Percentiles rank a stretch among this genome's conserved stretches.
Conservation (phyloP, 2,888 invertebrate species). For the Trissolcus brochymenae region DNA sequence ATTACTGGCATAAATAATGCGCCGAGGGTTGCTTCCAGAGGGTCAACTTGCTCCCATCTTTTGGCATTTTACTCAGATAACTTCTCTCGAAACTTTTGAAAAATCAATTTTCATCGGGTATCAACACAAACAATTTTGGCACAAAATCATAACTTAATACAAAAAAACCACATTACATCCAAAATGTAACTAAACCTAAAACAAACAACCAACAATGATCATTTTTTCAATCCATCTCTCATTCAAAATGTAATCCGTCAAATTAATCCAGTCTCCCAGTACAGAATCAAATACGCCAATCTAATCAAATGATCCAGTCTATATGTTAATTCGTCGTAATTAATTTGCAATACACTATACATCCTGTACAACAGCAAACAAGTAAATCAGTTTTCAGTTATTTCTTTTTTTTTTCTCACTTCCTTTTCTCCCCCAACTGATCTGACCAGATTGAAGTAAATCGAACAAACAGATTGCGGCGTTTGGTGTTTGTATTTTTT, state of each 20-base stretch:
- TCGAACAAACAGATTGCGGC: slow-evolving; percentile 30
- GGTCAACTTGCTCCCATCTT: slow-evolving; percentile 52
- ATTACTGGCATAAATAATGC: slow-evolving; percentile 64
- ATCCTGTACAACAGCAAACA: neutral
- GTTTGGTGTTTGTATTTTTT: slow-evolving; percentile 48
- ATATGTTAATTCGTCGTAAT: neutral
- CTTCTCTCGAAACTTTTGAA: slow-evolving; percentile 4
- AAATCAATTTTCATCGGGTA: slow-evolving; percentile 23
- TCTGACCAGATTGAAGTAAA: slow-evolving; percentile 13
- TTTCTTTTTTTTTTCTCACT: neutral
- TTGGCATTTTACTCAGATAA: slow-evolving; percentile 35
- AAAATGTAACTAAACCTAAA: neutral
- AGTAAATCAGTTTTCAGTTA: neutral
- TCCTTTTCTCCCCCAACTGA: neutral
- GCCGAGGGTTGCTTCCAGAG: slow-evolving; percentile 57
- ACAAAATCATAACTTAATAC: neutral
- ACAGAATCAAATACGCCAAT: too few relatives aligned
- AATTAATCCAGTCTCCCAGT: too few relatives aligned
- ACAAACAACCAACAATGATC: too few relatives aligned
- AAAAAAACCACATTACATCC: neutral
- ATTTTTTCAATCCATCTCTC: too few relatives aligned
- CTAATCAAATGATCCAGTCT: too few relatives aligned
- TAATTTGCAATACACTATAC: neutral
- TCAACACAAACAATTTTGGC: neutral
- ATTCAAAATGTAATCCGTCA: too few relatives aligned